Conservation (phyloP, 2,113 vertebrate species). For the Lamprotornis superbus region DNA sequence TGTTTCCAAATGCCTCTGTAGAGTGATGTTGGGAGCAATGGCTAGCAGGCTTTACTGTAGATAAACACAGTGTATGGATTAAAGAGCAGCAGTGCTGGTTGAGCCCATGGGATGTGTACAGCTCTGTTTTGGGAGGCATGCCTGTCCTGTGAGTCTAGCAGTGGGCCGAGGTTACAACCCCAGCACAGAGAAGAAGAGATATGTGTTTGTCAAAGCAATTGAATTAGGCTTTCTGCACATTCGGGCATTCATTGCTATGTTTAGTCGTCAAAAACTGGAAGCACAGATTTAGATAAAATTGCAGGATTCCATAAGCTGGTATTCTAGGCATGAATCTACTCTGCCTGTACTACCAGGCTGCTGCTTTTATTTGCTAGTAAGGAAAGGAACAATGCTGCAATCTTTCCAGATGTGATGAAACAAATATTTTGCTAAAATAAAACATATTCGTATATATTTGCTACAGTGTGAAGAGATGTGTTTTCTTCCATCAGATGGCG, state of each 20-base stretch:
- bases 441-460: neutral
- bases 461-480: neutral
- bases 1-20: neutral
- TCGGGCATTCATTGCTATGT: neutral
- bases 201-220: neutral
- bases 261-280: neutral
- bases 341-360: neutral
- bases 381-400: neutral
- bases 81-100: neutral
- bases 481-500: neutral
- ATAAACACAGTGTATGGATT: neutral
- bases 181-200: neutral
- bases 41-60: neutral
- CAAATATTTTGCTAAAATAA: neutral
- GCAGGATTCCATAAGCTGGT: neutral
- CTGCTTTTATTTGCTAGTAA: neutral
- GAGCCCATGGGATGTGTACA: neutral
- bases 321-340: neutral
- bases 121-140: fast-evolving
- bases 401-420: neutral
- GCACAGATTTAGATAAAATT: neutral
- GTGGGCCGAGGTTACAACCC: neutral
- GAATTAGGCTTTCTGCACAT: neutral
- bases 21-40: neutral
- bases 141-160: neutral